Evolutionary conservation across 2,888 invertebrate genomes (phyloP).

Genomic region (Crematogaster levior): DNA sequence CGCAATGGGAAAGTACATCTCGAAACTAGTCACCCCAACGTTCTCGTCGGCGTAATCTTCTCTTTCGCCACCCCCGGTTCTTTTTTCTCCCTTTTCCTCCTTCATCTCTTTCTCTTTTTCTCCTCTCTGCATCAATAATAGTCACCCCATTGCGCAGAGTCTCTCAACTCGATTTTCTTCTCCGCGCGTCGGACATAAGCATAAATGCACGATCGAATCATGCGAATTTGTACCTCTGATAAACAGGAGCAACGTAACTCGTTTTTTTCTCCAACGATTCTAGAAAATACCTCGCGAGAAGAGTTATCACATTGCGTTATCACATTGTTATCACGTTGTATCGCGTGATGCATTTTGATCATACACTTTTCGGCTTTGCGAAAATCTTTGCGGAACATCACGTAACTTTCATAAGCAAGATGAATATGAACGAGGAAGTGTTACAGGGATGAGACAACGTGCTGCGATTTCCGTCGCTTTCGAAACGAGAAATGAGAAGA

Average conservation of each 20-base stretch:
- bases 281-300: background rate
- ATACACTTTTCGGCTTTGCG: background rate
- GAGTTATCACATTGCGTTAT: too few relatives aligned
- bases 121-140: constrained; percentile 75
- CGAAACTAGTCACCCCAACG: constrained; percentile 64
- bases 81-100: constrained; percentile 40
- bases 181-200: background rate
- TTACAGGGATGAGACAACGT: background rate
- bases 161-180: constrained; percentile 68
- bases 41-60: constrained; percentile 68
- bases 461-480: background rate
- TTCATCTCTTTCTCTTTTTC: constrained; percentile 41
- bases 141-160: constrained; percentile 71
- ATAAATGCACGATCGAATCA: background rate
- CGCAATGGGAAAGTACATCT: constrained; percentile 73
- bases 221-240: background rate
- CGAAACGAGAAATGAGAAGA: background rate
- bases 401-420: background rate
- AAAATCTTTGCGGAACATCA: background rate
- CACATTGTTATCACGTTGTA: background rate
- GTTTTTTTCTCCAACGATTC: background rate
- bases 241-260: background rate
- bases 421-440: background rate
- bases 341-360: background rate
- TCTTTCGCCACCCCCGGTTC: constrained; percentile 55